These are phyloP conservation scores for Heteromormyrus szaboi DNA, from an alignment of 2,797 vertebrate species.

Conservation along the genomic window DNA sequence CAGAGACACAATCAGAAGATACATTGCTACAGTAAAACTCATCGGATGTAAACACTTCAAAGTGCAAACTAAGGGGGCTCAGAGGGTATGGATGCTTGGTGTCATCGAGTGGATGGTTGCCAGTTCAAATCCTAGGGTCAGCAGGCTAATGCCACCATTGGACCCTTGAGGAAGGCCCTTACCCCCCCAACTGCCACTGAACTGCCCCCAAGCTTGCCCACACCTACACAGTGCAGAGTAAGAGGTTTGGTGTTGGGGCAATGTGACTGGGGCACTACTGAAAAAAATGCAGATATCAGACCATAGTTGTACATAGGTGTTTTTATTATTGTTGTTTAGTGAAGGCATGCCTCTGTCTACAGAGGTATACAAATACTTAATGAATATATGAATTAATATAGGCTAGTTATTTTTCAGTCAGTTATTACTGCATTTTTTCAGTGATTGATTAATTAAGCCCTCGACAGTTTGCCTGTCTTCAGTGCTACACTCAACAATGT, in stretches of 20 bases:
- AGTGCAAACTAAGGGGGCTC: not conserved
- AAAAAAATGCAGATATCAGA: not conserved
- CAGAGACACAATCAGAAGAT: not conserved
- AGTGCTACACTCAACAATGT: not conserved
- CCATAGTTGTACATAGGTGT: not conserved
- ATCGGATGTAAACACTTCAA: not conserved
- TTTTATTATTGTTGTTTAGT: not conserved
- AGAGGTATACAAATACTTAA: not conserved
- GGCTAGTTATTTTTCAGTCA: not conserved
- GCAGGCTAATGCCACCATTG: not conserved
- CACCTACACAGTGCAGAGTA: not conserved
- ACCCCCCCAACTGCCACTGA: not conserved
- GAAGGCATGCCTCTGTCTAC: not conserved
- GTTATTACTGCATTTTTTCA: not conserved
- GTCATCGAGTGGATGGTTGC: not conserved
- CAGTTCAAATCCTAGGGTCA: not conserved
- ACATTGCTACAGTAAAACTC: not conserved
- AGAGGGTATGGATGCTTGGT: not conserved
- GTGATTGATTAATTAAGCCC: not conserved
- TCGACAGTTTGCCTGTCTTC: not conserved
- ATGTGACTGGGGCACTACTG: not conserved
- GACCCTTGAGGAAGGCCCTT: not conserved
- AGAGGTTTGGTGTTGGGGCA: not conserved
- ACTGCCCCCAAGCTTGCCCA: not conserved
- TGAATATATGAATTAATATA: not conserved